A percentile compares a stretch with the other conserved stretches of the same genome.
Conservation (phyloP, 1,140 invertebrate species). For the Tetramorium parvispinum region DNA sequence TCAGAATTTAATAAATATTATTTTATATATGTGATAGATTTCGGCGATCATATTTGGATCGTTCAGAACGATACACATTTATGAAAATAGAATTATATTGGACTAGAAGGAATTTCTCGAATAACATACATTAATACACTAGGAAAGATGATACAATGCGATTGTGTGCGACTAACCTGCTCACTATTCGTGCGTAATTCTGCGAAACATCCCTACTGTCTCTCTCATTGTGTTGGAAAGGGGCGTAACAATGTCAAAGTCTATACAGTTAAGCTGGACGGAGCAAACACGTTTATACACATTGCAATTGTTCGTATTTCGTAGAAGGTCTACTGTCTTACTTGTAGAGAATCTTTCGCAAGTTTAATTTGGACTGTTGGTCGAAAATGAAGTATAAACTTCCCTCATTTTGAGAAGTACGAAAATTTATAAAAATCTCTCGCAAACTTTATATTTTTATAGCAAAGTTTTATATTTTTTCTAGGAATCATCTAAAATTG, state of each 20-base stretch:
- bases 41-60: background rate
- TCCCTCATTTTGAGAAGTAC: background rate
- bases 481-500: background rate
- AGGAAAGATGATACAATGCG: slow-evolving; percentile 56
- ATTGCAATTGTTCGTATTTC: slow-evolving; percentile 61
- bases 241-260: slow-evolving; percentile 66
- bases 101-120: slow-evolving; percentile 47
- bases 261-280: slow-evolving; percentile 61
- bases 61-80: background rate
- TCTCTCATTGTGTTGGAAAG: slow-evolving; percentile 61
- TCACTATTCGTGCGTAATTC: slow-evolving; percentile 66
- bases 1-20: background rate
- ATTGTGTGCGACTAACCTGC: slow-evolving; percentile 51
- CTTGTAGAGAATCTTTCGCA: background rate
- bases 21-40: background rate
- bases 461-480: background rate
- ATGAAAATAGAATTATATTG: slow-evolving; percentile 47
- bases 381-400: background rate
- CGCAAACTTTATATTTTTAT: background rate
- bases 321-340: slow-evolving; percentile 3
- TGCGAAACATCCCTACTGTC: slow-evolving; percentile 56
- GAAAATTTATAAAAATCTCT: background rate
- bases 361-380: slow-evolving; percentile 22
- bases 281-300: slow-evolving; percentile 49
- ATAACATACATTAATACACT: slow-evolving; percentile 30